Evolutionary conservation across 2,888 invertebrate genomes (phyloP).

Genomic region (Arrhopalites spinosus): DNA sequence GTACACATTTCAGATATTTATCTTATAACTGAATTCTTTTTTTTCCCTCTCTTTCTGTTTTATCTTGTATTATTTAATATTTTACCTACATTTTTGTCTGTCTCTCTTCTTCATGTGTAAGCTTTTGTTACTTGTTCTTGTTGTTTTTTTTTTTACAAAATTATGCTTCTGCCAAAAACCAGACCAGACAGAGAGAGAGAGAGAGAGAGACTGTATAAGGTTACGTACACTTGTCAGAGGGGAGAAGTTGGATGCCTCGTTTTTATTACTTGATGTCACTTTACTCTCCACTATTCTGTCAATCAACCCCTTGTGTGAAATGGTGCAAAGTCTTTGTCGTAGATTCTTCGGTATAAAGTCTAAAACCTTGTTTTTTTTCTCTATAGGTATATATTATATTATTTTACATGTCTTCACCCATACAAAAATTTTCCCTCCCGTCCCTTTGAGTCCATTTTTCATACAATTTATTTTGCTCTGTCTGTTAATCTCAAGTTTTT

Average conservation of each 20-base stretch:
- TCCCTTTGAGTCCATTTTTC: background rate
- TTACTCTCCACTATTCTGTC: constrained; percentile 24
- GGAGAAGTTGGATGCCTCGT: background rate
- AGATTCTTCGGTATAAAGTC: background rate
- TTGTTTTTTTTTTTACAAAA: background rate
- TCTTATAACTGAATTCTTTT: too few species aligned
- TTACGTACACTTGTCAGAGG: background rate
- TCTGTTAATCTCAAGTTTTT: background rate
- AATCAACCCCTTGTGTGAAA: constrained; percentile 22
- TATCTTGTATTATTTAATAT: too few species aligned
- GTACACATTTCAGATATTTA: too few species aligned
- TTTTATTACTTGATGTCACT: constrained; percentile 9
- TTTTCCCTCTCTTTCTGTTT: too few species aligned
- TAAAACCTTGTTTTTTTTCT: background rate
- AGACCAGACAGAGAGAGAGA: too few species aligned
- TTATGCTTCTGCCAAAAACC: background rate
- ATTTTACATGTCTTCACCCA: background rate
- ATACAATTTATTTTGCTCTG: background rate
- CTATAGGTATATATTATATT: background rate
- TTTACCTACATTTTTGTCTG: too few species aligned
- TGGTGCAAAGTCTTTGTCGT: constrained; percentile 10
- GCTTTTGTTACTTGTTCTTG: background rate
- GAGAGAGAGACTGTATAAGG: too few species aligned
- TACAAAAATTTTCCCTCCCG: background rate
- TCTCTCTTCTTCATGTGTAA: background rate